Base-by-base conservation (phyloP, 2,888 invertebrate species). In the Sphecodes monilicornis region DNA sequence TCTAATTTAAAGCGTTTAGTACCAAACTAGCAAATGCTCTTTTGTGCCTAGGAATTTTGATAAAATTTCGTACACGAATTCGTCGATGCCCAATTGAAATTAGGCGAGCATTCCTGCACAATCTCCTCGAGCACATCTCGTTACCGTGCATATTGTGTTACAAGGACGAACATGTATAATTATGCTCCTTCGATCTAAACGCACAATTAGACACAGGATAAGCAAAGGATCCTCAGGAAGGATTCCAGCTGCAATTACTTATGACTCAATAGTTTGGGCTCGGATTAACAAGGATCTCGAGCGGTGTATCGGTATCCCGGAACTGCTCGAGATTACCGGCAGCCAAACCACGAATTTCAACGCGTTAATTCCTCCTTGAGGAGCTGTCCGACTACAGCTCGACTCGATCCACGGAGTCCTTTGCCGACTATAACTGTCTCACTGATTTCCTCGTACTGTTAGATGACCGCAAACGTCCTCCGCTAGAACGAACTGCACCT, bases 381-480 rank as follows among this genome's bases (percentile, higher is more conserved):
- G 29, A 26, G 60, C 29, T 29, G 60, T 64, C 64, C 18, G 64
- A 64, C 18, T 64, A 32, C 22, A 29, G 64, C 22, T 29, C 64
- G 32, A 64, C 18, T 29, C 32, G 60, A 29, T 60, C 18, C 32
- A 32, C 18, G 8, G 6, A 32, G 32, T 64, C 64, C 32, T 32
- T 22, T 16, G 18, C 32, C 64, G 64, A 32, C 64, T 32, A 18
- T 32, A 64, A 64, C 32, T 32, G 64, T 64, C 64, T 64, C 32
- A 32, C 32, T 32, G 32, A 32, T 29, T 64, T 32, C 32, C 64
- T 32, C 64, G 29, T 64, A 64, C 64, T 64, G 64, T 64, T 64
- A 64, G 64, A 64, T 64, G 64, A 64, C 64, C 64, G 64, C 32
- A 32, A 64, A 60, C 29, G 60, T 60, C 60, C 60, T 60, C 60